Conservation (phyloP, 2,113 vertebrate genomes). For the Paralichthys olivaceus region DNA sequence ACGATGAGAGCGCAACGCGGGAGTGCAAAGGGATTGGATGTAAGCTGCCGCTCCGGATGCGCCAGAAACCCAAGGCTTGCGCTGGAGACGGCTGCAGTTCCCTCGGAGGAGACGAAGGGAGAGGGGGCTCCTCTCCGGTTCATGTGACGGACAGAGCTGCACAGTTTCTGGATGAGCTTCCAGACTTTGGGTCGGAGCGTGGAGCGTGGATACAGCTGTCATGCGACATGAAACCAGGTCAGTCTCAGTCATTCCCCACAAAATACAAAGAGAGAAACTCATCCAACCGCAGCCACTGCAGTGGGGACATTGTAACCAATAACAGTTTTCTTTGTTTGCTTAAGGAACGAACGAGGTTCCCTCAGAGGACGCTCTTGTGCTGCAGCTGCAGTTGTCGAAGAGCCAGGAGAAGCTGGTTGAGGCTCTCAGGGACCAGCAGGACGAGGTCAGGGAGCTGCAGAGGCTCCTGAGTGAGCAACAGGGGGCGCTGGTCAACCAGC, state of each 20-base stretch:
- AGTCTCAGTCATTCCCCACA: slow-evolving; percentile 6
- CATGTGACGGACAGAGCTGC: slow-evolving; percentile 84
- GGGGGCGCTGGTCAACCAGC: slow-evolving; percentile 82
- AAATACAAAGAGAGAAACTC: not conserved
- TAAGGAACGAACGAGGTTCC: slow-evolving; percentile 88
- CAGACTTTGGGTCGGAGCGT: slow-evolving; percentile 79
- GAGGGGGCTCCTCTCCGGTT: slow-evolving; percentile 68
- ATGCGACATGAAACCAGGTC: slow-evolving; percentile 89
- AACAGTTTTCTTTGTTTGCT: not conserved
- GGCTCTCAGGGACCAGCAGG: slow-evolving; percentile 85
- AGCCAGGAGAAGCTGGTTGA: slow-evolving; percentile 88
- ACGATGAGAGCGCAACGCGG: slow-evolving; percentile 47
- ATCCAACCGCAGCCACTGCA: not conserved
- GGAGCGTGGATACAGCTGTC: slow-evolving; percentile 85
- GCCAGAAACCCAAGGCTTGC: slow-evolving; percentile 76
- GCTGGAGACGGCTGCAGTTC: slow-evolving; percentile 74
- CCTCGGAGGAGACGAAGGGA: slow-evolving; percentile 43
- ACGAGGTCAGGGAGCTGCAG: slow-evolving; percentile 84
- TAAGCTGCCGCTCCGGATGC: slow-evolving; percentile 76
- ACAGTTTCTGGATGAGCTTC: slow-evolving; percentile 83
- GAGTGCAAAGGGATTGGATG: slow-evolving; percentile 85
- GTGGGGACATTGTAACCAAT: not conserved
- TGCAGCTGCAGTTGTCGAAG: slow-evolving; percentile 87
- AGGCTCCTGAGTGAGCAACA: slow-evolving; percentile 86
- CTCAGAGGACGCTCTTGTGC: slow-evolving; percentile 86